Evolutionary conservation across 2,888 invertebrate species (phyloP).

Genomic region (Drosophila acutilabella): DNA sequence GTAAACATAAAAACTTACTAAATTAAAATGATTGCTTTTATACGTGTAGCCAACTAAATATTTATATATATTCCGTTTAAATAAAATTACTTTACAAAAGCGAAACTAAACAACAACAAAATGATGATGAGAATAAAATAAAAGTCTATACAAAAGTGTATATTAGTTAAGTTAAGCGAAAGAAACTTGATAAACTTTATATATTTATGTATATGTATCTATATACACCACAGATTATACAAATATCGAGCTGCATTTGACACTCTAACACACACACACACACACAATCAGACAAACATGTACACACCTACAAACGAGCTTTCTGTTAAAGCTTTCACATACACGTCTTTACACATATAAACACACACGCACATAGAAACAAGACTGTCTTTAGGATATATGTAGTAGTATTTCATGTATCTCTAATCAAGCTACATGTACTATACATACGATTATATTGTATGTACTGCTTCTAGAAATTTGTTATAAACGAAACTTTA

Average conservation of each 20-base stretch:
- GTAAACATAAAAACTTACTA: constrained; percentile 26
- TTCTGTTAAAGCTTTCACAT: constrained; percentile 34
- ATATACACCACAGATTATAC: constrained; percentile 25
- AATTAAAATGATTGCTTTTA: constrained; percentile 26
- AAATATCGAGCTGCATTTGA: constrained; percentile 12
- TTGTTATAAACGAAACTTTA: constrained; percentile 65
- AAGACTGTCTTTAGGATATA: constrained; percentile 77
- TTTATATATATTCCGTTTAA: constrained; percentile 44
- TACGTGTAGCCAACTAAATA: constrained; percentile 43
- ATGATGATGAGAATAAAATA: neutral
- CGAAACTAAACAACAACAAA: constrained; percentile 5
- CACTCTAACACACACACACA: constrained; percentile 22
- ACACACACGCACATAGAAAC: constrained; percentile 72
- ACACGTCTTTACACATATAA: constrained; percentile 21
- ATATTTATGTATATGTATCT: constrained; percentile 29
- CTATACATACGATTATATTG: constrained; percentile 39
- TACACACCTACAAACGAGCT: constrained; percentile 21
- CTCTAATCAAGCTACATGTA: constrained; percentile 59
- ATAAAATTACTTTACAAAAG: constrained; percentile 34
- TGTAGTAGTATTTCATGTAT: constrained; percentile 73
- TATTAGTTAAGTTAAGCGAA: constrained; percentile 60
- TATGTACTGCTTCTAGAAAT: constrained; percentile 68
- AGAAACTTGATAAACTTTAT: constrained; percentile 43
- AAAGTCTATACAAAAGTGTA: constrained; percentile 52
- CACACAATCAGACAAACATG: neutral